Evolutionary conservation across 2,888 invertebrate species (phyloP).

Genomic region (Melieria crassipennis): DNA sequence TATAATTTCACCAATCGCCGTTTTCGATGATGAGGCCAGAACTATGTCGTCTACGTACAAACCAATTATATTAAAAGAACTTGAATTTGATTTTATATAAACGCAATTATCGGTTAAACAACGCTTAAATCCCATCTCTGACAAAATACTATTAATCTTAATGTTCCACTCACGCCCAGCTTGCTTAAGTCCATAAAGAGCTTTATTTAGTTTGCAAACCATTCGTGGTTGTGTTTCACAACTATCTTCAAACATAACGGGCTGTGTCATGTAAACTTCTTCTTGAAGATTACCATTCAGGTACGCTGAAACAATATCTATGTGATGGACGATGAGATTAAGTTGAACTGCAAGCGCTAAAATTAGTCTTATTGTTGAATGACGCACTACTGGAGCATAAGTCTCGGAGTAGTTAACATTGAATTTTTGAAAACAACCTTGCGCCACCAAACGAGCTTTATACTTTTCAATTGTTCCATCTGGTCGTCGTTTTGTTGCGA

Average conservation of each 20-base stretch:
- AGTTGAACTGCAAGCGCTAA: conserved; percentile 20
- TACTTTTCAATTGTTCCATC: conserved; percentile 34
- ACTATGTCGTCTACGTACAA: conserved; percentile 27
- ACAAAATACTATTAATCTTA: conserved; percentile 18
- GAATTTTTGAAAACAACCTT: conserved; percentile 39
- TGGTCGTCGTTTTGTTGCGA: conserved; percentile 21
- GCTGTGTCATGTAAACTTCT: conserved; percentile 26
- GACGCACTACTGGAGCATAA: conserved; percentile 40
- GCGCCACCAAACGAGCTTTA: conserved; percentile 35
- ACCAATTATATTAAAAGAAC: conserved; percentile 14
- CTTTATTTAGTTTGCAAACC: conserved; percentile 28
- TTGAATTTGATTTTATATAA: conserved; percentile 13
- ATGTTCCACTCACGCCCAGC: conserved; percentile 24
- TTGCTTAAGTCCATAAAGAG: conserved; percentile 32
- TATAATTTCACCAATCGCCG: background rate
- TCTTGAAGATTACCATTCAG: conserved; percentile 22
- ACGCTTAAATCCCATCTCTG: conserved; percentile 17
- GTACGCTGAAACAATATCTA: conserved; percentile 24
- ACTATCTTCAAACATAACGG: conserved; percentile 34
- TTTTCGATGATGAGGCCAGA: background rate
- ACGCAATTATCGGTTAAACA: conserved; percentile 37
- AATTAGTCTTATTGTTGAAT: conserved; percentile 28
- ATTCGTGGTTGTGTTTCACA: conserved; percentile 4
- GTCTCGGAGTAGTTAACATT: conserved; percentile 40
- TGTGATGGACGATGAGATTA: conserved; percentile 23